These are phyloP conservation scores for Cinara cedri DNA, from an alignment of 2,888 invertebrate genomes.

Conservation along the genomic window DNA sequence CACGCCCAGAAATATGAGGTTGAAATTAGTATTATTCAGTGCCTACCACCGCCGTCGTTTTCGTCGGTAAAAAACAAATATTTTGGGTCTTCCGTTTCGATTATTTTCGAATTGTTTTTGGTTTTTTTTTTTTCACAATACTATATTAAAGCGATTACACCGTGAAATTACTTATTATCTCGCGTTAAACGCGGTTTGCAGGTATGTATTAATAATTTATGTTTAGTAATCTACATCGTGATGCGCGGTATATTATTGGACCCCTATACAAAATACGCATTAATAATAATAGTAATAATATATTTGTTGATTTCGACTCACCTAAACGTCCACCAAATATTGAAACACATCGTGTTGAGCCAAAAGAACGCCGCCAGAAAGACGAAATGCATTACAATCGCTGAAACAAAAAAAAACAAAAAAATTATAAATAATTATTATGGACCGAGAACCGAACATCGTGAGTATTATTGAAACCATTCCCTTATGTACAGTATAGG, in stretches of 20 bases:
- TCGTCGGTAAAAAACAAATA: conserved; percentile 6
- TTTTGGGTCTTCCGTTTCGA: conserved; percentile 16
- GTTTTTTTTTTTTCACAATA: conserved; percentile 24
- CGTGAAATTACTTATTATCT: conserved; percentile 36
- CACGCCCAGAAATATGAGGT: conserved; percentile 23
- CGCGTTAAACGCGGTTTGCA: background rate
- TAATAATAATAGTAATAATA: background rate
- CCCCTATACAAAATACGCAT: too few species aligned
- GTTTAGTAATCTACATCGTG: too few species aligned
- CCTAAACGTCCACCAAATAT: conserved; percentile 94
- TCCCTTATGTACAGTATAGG: too few species aligned
- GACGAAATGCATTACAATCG: conserved; percentile 84
- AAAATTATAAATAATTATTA: conserved; percentile 19
- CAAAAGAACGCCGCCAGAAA: conserved; percentile 90
- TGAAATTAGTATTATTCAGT: conserved; percentile 25
- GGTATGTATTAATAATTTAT: too few species aligned
- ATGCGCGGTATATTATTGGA: too few species aligned
- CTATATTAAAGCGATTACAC: conserved; percentile 22
- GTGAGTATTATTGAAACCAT: background rate
- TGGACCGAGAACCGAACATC: background rate
- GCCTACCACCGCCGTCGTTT: background rate
- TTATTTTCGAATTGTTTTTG: too few species aligned
- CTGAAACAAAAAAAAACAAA: conserved; percentile 68
- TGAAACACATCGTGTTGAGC: conserved; percentile 93
- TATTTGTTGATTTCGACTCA: conserved; percentile 65